Evolutionary conservation across 2,113 vertebrate species (phyloP).

Genomic region (Bubo blakistoni): DNA sequence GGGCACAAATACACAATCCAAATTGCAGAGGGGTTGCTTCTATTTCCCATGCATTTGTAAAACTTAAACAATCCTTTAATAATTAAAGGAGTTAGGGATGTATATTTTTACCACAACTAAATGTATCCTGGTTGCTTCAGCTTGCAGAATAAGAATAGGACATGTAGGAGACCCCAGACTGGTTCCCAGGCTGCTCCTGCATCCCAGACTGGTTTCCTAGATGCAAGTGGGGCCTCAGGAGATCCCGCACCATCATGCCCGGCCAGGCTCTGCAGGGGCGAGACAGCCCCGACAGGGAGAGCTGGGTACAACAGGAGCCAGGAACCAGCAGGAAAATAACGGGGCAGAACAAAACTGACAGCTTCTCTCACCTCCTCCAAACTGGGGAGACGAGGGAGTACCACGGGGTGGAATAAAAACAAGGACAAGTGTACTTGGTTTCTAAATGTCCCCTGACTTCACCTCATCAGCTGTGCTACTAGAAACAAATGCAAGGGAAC

Average conservation of each 20-base stretch:
- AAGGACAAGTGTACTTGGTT: background rate
- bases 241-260: accelerated
- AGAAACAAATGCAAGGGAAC: background rate
- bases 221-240: background rate
- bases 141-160: background rate
- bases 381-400: background rate
- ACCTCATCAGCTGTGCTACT: background rate
- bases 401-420: background rate
- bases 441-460: background rate
- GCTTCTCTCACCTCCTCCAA: background rate
- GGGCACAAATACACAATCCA: background rate
- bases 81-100: background rate
- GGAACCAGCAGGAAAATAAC: background rate
- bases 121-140: background rate
- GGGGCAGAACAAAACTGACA: background rate
- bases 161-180: background rate
- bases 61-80: background rate
- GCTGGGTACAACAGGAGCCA: background rate
- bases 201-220: background rate
- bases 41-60: background rate
- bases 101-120: background rate
- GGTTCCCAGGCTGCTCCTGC: background rate
- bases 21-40: background rate
- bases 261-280: background rate
- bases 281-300: background rate